These are phyloP conservation scores for Ceyx melanurus DNA, from an alignment of 2,113 vertebrate genomes.

Conservation along the genomic window DNA sequence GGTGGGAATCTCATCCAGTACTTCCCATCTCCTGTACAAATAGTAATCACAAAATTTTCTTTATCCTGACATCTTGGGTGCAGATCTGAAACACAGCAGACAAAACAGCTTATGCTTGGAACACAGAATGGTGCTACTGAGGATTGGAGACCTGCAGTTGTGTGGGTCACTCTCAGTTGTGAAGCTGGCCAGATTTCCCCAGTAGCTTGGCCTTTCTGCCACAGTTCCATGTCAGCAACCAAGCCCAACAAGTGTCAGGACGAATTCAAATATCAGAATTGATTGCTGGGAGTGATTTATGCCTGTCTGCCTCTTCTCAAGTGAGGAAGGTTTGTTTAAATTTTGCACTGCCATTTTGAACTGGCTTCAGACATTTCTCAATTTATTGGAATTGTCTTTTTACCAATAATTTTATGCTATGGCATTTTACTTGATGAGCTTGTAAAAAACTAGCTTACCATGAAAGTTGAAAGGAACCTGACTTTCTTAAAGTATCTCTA, in stretches of 20 bases:
- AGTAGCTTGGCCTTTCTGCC: conserved; percentile 74
- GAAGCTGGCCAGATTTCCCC: conserved; percentile 83
- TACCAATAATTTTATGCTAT: background rate
- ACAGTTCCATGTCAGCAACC: conserved; percentile 72
- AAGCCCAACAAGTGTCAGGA: conserved; percentile 66
- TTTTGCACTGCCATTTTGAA: conserved; percentile 80
- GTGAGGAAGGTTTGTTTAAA: conserved; percentile 74
- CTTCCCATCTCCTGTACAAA: background rate
- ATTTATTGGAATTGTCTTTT: conserved; percentile 20
- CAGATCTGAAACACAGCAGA: background rate
- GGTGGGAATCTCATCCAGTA: background rate
- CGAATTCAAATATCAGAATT: conserved; percentile 72
- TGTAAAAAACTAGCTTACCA: conserved; percentile 15
- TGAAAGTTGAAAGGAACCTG: background rate
- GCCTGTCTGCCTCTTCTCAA: conserved; percentile 74
- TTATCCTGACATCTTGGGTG: background rate
- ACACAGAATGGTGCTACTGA: background rate
- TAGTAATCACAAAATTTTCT: background rate
- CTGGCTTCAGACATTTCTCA: conserved; percentile 24
- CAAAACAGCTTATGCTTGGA: background rate
- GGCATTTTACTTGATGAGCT: conserved; percentile 5
- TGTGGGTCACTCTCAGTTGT: conserved; percentile 69
- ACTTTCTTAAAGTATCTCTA: background rate
- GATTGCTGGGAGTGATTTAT: conserved; percentile 82
- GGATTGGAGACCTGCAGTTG: background rate